Evolutionary conservation across 1,140 invertebrate genomes (phyloP), one percentile per base, ranked within the genome.

Genomic region (Trachelipus rathkii): DNA sequence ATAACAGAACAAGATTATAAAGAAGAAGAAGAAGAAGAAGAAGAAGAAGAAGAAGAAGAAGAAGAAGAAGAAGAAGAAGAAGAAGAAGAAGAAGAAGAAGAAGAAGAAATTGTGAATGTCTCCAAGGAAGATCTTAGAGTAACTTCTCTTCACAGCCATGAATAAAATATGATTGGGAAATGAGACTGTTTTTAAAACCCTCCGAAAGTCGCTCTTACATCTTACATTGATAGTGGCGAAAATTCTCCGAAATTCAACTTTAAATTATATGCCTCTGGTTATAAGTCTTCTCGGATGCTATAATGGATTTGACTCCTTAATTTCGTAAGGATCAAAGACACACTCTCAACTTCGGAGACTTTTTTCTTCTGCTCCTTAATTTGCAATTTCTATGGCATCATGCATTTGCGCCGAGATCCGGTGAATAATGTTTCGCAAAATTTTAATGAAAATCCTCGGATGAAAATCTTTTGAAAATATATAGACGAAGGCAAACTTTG

Each of bases 121-220:
- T 60, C 50, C 50, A 60, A 60, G 50, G 50, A 60, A 60, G 2
- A 19, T 60, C 50, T 60, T 60, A 60, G 19, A 60, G 50, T 19
- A 60, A 60, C 2, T 60, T 60, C 8, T 60, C 50, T 60, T 60
- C 50, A 60, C 8, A 60, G 50, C 50, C 50, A 60, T 60, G 50
- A 60, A 60, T 60, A 60, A 60, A 60, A 60, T 60, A 60, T 60
- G 50, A 60, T 60, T 60, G 50, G 50, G 50, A 60, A 60, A 60
- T 60, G 50, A 60, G 50, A 60, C 50, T 60, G 2, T 19, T 33
- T 33, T 19, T 60, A 60, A 60, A 60, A 60, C 8, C 50, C 50
- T 13, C 50, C 50, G 4, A 13, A 19, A 60, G 19, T 15, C 50
- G 19, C 50, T 60, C 50, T 60, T 60, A 60, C 19, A 2, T 15